Conservation (phyloP, 2,888 invertebrate genomes). For the Epinotia ramella region DNA sequence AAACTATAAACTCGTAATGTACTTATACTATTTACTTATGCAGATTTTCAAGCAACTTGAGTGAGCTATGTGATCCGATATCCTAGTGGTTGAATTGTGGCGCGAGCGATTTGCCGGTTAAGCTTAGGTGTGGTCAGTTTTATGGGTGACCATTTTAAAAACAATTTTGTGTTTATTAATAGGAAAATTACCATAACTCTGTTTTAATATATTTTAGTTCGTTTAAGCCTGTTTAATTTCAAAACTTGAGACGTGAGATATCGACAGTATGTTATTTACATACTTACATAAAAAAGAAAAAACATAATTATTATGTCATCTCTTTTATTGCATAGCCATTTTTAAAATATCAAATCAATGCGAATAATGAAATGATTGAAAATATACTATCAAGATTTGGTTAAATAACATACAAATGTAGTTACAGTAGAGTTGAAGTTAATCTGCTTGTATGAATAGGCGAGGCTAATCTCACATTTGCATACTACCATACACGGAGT, state of each 20-base stretch:
- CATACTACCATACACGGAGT: conserved; percentile 8
- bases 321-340: no score
- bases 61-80: conserved; percentile 32
- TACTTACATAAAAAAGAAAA: no score
- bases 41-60: conserved; percentile 6
- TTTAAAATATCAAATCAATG: no score
- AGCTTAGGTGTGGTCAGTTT: conserved; percentile 33
- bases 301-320: no score
- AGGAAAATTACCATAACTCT: not conserved
- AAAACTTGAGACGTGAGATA: no score
- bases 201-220: not conserved
- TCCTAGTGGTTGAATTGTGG: conserved; percentile 17
- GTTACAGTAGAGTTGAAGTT: not conserved
- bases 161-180: not conserved
- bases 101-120: conserved; percentile 6
- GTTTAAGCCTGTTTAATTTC: not conserved
- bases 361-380: no score
- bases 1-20: not conserved
- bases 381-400: no score
- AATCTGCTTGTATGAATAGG: not conserved
- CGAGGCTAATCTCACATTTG: conserved; percentile 11
- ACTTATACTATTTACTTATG: no score
- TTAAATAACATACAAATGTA: no score
- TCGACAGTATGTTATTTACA: not conserved
- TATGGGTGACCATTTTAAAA: conserved; percentile 33